phyloP scores from a whole-genome alignment of 2,797 vertebrate genomes.

The Bradypus variegatus region DNA sequence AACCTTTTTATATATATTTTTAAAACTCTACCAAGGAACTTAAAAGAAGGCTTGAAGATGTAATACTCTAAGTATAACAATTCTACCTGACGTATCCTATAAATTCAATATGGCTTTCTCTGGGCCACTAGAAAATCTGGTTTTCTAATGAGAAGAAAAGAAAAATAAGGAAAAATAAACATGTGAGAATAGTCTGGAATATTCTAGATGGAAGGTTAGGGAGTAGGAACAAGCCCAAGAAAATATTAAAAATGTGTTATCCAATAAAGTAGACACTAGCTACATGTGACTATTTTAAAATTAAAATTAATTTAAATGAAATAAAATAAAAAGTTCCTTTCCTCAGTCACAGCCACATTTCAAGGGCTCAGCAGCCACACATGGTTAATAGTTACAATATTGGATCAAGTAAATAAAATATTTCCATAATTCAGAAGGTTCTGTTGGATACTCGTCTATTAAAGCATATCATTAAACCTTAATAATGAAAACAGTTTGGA shows the following conservation, averaged over 20 bases:
- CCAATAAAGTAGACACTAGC: not conserved
- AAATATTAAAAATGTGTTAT: not conserved
- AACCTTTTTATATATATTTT: not conserved
- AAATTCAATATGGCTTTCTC: not conserved
- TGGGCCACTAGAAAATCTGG: not conserved
- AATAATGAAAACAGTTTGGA: no score
- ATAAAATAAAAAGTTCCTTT: not conserved
- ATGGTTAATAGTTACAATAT: no score
- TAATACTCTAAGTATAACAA: not conserved
- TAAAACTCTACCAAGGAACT: not conserved
- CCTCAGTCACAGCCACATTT: not conserved
- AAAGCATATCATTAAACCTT: not conserved
- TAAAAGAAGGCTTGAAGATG: not conserved
- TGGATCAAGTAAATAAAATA: not conserved
- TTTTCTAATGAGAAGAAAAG: not conserved
- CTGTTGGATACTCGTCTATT: not conserved
- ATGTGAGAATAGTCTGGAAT: not conserved
- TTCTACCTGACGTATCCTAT: not conserved
- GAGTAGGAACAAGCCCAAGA: not conserved
- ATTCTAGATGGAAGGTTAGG: not conserved
- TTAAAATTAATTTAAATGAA: not conserved
- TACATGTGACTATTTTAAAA: not conserved
- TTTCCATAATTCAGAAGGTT: not conserved
- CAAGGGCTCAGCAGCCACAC: not conserved
- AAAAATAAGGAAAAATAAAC: not conserved